Base-by-base conservation (phyloP, 2,113 vertebrate species). In the Myotis brandtii region DNA sequence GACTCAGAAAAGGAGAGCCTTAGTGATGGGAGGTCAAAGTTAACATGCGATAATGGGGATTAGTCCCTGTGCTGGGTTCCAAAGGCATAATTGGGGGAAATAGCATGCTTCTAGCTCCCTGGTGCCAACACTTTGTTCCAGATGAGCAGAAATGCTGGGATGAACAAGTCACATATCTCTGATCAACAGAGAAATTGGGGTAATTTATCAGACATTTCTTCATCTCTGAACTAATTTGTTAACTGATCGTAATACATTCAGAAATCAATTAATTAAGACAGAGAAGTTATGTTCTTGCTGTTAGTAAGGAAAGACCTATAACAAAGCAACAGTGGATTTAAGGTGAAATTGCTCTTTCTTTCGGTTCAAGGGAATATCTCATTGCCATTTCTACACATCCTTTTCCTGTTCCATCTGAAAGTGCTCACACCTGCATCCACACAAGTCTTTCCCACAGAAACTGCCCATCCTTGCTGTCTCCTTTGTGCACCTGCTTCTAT, bases 401-500 rank as follows among this genome's bases (percentile, higher is more conserved):
- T 77, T 48, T 50, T 20, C 46, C 46, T 50, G 27, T 32, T 32
- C 75, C 30, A n/a, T 17, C 17, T 18, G 43, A 76, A 76, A 76
- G 13, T 9, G 2, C 43, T 50, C 46, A 77, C 14, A 9, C 75
- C 30, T 76, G 27, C 11, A 32, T 20, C 14, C 46, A 48, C 18
- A 50, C 27, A 18, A 76, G 75, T 77, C 46, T 50, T 30, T 27
- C 16, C 12, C 12, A 50, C 21, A 30, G 0, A 11, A 1, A 17
- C 23, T 13, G 6, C 56, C 21, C 0, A 2, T 6, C 1, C 6
- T n/a, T 16, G 1, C 8, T 21, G 9, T 13, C 4, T 0, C 9
- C 1, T 46, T 14, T 20, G 5, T 3, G 16, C 6, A 32, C 67
- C 25, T 43, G 27, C n/a, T 80, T 27, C 20, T 32, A n/a, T 66